Evolutionary conservation across 2,888 invertebrate species (phyloP).

Genomic region (Sarcophaga caerulescens): DNA sequence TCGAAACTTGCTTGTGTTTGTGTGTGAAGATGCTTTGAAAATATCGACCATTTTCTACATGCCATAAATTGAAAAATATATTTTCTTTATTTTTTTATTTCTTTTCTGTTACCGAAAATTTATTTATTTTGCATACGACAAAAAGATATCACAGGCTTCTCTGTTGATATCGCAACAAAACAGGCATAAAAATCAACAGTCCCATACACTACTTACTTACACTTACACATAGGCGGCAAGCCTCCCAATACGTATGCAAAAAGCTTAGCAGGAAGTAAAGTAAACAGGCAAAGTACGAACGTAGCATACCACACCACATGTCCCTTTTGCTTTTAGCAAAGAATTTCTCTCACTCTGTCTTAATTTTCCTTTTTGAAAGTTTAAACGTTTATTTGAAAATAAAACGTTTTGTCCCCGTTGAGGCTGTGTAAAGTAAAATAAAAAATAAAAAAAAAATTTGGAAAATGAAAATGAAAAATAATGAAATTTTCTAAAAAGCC

Average conservation of each 20-base stretch:
- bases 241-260: background rate
- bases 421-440: slow-evolving; percentile 42
- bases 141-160: slow-evolving; percentile 2
- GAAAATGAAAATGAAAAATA: slow-evolving; percentile 47
- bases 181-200: slow-evolving; percentile 30
- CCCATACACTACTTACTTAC: slow-evolving; percentile 3
- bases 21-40: too few species aligned
- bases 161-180: slow-evolving; percentile 37
- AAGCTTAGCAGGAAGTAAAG: background rate
- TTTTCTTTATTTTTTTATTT: too few species aligned
- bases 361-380: background rate
- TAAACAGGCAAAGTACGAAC: background rate
- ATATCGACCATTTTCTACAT: background rate
- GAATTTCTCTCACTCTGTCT: background rate
- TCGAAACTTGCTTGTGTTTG: too few species aligned
- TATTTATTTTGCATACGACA: slow-evolving; percentile 59
- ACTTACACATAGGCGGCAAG: background rate
- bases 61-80: too few species aligned
- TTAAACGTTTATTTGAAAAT: background rate
- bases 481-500: slow-evolving; percentile 1
- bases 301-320: background rate
- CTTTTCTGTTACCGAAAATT: background rate
- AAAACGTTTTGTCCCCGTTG: slow-evolving; percentile 30
- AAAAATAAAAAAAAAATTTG: slow-evolving; percentile 21
- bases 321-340: slow-evolving; percentile 22